These are phyloP conservation scores for Sitta carolinensis DNA, from an alignment of 2,797 vertebrate genomes.

Conservation along the genomic window DNA sequence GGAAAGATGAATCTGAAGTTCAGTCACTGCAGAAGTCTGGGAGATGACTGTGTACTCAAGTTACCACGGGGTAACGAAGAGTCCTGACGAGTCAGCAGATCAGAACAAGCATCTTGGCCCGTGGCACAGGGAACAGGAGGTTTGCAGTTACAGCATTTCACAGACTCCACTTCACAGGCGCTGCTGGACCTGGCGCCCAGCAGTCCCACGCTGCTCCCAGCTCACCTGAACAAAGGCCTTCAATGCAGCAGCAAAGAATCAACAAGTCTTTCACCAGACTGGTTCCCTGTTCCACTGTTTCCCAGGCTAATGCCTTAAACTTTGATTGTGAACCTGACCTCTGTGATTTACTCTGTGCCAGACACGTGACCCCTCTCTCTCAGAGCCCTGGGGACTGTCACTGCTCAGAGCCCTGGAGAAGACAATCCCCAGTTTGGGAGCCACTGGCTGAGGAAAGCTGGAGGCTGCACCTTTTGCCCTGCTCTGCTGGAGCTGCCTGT, in stretches of 20 bases:
- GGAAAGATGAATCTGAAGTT: neutral
- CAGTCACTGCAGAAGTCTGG: neutral
- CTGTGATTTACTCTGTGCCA: neutral
- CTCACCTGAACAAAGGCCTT: neutral
- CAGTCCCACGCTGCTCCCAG: neutral
- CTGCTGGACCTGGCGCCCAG: neutral
- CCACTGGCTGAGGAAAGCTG: neutral
- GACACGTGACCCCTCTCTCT: fast-evolving
- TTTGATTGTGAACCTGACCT: neutral
- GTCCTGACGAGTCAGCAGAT: neutral
- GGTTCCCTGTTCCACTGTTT: neutral
- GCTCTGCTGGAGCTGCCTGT: neutral
- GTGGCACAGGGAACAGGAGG: neutral
- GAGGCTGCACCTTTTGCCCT: neutral
- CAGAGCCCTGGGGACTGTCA: neutral
- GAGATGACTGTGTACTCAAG: neutral
- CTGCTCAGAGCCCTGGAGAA: neutral
- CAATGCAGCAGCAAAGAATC: neutral
- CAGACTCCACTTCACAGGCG: neutral
- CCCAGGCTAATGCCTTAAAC: neutral
- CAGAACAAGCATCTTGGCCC: neutral
- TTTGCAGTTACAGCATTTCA: neutral
- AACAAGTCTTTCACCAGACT: neutral
- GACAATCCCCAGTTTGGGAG: neutral
- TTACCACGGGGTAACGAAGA: neutral